Conservation (phyloP, 1,140 invertebrate genomes). For the Macrocentrus cingulum region DNA sequence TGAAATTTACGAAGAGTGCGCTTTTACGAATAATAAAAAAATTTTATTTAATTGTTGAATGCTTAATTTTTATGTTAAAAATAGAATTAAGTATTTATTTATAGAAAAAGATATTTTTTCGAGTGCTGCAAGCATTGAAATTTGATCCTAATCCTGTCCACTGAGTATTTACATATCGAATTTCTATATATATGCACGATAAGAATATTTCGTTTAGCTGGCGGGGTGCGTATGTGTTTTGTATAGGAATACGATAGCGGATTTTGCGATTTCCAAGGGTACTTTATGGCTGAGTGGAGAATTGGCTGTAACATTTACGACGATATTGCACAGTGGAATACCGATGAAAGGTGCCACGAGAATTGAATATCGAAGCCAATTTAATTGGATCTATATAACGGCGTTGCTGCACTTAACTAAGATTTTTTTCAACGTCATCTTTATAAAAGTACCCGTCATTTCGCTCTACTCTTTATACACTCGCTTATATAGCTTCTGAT, state of each 20-base stretch:
- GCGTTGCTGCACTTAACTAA: not conserved
- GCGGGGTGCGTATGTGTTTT: too few species aligned
- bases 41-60: too few species aligned
- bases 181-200: too few species aligned
- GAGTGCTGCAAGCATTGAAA: too few species aligned
- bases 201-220: too few species aligned
- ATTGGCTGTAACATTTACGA: slow-evolving; percentile 3
- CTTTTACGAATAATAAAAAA: too few species aligned
- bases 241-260: not conserved
- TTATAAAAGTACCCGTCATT: not conserved
- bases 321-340: slow-evolving; percentile 1
- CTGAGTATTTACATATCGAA: too few species aligned
- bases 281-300: not conserved
- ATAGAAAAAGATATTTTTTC: too few species aligned
- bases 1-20: too few species aligned
- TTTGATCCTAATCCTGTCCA: too few species aligned
- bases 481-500: not conserved
- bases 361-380: not conserved
- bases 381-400: slow-evolving; percentile 7
- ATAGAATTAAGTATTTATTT: too few species aligned
- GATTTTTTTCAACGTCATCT: not conserved
- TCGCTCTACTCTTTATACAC: not conserved
- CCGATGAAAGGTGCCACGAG: not conserved
- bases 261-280: not conserved
- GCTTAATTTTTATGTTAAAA: too few species aligned